phyloP scores from a whole-genome alignment of 2,888 invertebrate genomes.

The Calliopum simillimum region DNA sequence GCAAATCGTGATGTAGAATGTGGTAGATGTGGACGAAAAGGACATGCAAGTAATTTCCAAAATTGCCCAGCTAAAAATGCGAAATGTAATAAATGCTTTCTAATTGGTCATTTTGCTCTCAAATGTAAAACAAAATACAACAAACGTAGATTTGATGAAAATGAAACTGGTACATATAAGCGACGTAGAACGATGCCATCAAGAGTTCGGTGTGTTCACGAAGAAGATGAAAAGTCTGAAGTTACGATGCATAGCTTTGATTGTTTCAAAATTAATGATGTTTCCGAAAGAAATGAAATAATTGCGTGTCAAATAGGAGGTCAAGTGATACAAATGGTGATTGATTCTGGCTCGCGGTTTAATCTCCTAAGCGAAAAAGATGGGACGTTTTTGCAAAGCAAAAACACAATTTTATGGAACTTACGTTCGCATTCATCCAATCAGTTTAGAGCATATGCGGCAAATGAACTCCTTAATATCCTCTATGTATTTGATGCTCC shows the following conservation, averaged over 20 bases:
- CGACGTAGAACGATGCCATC: constrained; percentile 8
- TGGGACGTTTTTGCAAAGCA: constrained; percentile 25
- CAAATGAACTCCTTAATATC: constrained; percentile 31
- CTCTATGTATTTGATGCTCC: constrained; percentile 38
- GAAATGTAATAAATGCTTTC: constrained; percentile 34
- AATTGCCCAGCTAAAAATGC: too few species aligned
- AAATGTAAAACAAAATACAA: constrained; percentile 42
- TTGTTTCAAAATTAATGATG: constrained; percentile 35
- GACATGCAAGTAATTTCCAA: too few species aligned
- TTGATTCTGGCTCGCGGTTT: constrained; percentile 30
- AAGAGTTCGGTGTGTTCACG: constrained; percentile 32
- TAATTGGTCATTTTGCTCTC: constrained; percentile 31
- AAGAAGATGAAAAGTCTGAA: constrained; percentile 18
- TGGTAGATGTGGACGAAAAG: too few species aligned
- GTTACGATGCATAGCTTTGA: constrained; percentile 23
- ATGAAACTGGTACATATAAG: constrained; percentile 20
- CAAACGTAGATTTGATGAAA: too few species aligned
- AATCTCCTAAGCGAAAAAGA: constrained; percentile 38
- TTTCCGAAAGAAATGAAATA: constrained; percentile 23
- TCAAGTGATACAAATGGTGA: constrained; percentile 18
- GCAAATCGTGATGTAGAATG: too few species aligned
- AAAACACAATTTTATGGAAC: constrained; percentile 34
- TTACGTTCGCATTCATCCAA: constrained; percentile 31
- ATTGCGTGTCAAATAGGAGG: constrained; percentile 25
- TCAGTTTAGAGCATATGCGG: constrained; percentile 39